phyloP scores from a whole-genome alignment of 2,888 invertebrate species.

The Dione juno region DNA sequence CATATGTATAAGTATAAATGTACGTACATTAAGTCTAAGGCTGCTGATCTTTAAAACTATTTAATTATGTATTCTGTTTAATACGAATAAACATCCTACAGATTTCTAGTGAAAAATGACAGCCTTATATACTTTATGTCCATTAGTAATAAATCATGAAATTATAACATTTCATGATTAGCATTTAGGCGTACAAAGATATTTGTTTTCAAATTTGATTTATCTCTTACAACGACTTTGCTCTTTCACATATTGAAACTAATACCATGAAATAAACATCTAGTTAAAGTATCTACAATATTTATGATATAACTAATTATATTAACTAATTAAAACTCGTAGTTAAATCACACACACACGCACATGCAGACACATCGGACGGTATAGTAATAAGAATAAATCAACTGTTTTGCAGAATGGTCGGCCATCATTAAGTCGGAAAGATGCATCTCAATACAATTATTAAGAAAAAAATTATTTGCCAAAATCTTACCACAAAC shows the following conservation, averaged over 20 bases:
- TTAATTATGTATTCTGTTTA: neutral
- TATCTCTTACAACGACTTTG: neutral
- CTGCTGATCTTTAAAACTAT: conserved; percentile 8
- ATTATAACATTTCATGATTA: neutral
- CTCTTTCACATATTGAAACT: neutral
- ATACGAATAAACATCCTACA: neutral
- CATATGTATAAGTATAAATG: conserved; percentile 16
- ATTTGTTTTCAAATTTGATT: neutral
- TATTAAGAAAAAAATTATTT: neutral
- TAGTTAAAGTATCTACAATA: conserved; percentile 4
- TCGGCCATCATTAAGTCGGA: neutral
- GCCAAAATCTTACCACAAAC: conserved; percentile 19
- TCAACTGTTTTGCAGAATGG: neutral
- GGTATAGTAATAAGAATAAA: conserved; percentile 55
- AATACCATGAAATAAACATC: neutral
- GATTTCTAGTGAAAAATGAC: conserved; percentile 3
- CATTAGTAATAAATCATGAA: conserved; percentile 12
- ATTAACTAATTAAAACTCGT: conserved; percentile 18
- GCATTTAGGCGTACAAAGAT: neutral
- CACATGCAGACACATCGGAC: conserved; percentile 56
- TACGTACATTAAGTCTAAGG: conserved; percentile 13
- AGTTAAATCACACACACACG: conserved; percentile 47
- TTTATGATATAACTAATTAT: conserved; percentile 5
- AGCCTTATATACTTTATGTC: conserved; percentile 14
- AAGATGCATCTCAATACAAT: neutral